Evolutionary conservation across 2,797 vertebrate species (phyloP).

Genomic region (Megaceryle alcyon): DNA sequence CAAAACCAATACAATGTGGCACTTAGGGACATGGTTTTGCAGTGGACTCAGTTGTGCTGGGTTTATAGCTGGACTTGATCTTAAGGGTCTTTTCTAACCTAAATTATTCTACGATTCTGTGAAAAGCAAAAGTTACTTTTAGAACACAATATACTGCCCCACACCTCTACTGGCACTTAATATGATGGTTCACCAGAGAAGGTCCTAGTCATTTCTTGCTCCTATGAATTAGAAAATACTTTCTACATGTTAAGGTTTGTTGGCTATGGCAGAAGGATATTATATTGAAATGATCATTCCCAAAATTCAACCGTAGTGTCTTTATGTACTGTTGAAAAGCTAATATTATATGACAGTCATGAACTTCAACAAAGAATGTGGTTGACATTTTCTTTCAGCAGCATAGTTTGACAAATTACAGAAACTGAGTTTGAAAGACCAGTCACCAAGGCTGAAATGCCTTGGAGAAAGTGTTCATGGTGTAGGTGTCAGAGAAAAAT

Average conservation of each 20-base stretch:
- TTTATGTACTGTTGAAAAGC: neutral
- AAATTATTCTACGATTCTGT: neutral
- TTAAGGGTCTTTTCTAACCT: neutral
- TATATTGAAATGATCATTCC: neutral
- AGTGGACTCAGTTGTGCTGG: neutral
- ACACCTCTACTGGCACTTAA: neutral
- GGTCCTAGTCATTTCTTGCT: neutral
- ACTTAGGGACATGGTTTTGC: neutral
- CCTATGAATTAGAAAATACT: neutral
- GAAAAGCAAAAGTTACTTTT: neutral
- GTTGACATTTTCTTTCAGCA: constrained; percentile 50
- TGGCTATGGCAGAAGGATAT: neutral
- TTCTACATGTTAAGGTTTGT: neutral
- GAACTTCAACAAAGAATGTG: neutral
- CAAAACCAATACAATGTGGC: neutral
- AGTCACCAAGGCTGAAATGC: neutral
- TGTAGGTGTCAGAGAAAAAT: neutral
- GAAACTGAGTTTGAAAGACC: constrained; percentile 44
- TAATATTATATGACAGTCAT: constrained; percentile 43
- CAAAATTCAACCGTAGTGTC: neutral
- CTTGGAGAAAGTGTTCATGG: neutral
- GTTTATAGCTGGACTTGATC: neutral
- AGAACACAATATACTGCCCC: neutral
- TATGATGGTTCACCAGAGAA: neutral
- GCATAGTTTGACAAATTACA: constrained; percentile 23